Conservation (phyloP, 2,797 vertebrate genomes). For the Enteromius argenteus region DNA sequence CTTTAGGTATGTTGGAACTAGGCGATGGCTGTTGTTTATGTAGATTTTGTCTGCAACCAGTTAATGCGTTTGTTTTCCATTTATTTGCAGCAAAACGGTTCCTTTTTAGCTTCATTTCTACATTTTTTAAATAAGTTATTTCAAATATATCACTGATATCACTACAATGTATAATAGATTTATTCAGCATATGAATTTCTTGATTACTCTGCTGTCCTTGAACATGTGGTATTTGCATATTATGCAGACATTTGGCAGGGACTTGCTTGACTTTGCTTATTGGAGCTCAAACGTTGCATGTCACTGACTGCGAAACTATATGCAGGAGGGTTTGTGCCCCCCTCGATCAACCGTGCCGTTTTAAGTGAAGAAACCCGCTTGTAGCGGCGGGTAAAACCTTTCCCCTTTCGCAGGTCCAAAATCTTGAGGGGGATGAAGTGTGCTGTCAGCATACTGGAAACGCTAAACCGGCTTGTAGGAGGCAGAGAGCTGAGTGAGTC, state of each 20-base stretch:
- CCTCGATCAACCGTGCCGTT: conserved; percentile 2
- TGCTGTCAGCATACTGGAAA: conserved; percentile 70
- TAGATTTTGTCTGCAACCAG: not conserved
- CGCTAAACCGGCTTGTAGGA: conserved; percentile 54
- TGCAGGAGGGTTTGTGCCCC: not conserved
- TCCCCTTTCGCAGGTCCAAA: conserved; percentile 24
- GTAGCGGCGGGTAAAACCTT: not conserved
- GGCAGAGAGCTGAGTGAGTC: conserved; percentile 58
- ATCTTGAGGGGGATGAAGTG: conserved; percentile 60
- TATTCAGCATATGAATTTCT: not conserved
- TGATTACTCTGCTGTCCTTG: not conserved
- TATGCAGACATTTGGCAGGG: conserved; percentile 7
- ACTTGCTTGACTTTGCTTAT: conserved; percentile 12
- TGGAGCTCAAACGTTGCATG: conserved; percentile 12
- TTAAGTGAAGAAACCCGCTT: conserved; percentile 16
- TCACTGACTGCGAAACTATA: not conserved
- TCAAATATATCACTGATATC: not conserved
- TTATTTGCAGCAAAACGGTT: not conserved
- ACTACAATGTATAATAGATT: not conserved
- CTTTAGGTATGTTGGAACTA: not conserved
- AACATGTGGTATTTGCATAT: not conserved
- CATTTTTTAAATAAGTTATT: not conserved
- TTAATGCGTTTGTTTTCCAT: not conserved
- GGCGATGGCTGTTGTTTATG: not conserved
- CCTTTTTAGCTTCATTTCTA: not conserved